Base-by-base conservation (phyloP, 2,888 invertebrate species). In the Pherbina coryleti region DNA sequence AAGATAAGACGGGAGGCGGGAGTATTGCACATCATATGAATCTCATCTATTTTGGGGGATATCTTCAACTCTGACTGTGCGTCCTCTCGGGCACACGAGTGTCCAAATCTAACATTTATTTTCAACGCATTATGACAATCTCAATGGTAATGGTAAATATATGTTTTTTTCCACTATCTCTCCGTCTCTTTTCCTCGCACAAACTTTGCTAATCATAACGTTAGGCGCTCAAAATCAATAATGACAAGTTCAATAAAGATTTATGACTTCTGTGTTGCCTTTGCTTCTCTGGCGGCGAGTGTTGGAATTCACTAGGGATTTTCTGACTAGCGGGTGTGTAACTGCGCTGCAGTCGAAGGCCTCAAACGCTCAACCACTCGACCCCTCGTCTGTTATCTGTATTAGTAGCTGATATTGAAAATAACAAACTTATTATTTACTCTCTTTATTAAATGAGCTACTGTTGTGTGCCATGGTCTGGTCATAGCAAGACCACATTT, bases 211-310 rank as follows among this genome's bases (percentile, higher is more conserved):
- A 55, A 19, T 55, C 19, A 57, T 67, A 49, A 78, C 76, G 72
- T 64, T 37, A 73, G 75, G 64, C 64, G 84, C 81, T 84, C 83
- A 83, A 86, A 87, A 89, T 89, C 89, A 89, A 89, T 89, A 89
- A 88, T 87, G 86, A 86, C 88, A 86, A 85, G 82, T 85, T 86
- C 86, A 86, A 89, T 87, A 86, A 89, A 89, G 89, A 89, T 88
- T 89, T 89, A 89, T 89, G 84, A 84, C 84, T 84, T 84, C 79
- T 81, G 76, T 44, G 44, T 44, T 31, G 31, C 31, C 31, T 31
- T 31, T 31, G 76, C 67, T 51, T 57, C 60, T 67, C 71, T 19
- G 67, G 17, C 49, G 49, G n/a, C 34, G 28, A 62, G 64, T 75
- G 76, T 25, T 72, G 71, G 62, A 64, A 77, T 66, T 55, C 71